These are phyloP conservation scores for Ophioderma brevispina DNA, from an alignment of 35 echinoderm and acorn worm species.

Conservation along the genomic window DNA sequence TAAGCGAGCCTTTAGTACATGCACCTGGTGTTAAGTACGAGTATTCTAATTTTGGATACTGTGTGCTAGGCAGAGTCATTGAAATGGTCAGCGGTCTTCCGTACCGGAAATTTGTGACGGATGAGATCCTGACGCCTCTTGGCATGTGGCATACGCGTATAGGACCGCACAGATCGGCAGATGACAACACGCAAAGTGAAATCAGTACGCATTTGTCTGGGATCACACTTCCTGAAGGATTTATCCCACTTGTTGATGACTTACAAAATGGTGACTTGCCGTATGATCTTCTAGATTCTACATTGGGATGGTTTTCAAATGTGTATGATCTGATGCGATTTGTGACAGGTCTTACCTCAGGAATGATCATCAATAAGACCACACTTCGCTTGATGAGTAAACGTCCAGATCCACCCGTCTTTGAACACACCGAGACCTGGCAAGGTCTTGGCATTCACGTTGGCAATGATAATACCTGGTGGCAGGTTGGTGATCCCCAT, in stretches of 20 bases:
- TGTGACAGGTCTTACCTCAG: constrained; percentile 48
- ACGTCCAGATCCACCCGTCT: constrained; percentile 58
- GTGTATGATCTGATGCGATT: constrained; percentile 87
- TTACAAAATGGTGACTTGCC: background rate
- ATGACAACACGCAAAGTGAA: background rate
- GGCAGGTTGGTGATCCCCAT: constrained; percentile 86
- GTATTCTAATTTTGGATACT: constrained; percentile 96
- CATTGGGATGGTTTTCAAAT: constrained; percentile 89
- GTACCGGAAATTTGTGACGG: constrained; percentile 66
- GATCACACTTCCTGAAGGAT: constrained; percentile 17
- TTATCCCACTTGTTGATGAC: constrained; percentile 11
- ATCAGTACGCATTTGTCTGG: background rate
- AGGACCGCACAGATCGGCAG: background rate
- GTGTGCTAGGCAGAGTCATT: constrained; percentile 76
- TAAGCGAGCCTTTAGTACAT: constrained; percentile 47
- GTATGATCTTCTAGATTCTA: constrained; percentile 46
- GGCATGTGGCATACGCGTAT: constrained; percentile 90
- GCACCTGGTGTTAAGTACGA: constrained; percentile 76
- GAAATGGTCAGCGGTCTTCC: constrained; percentile 44
- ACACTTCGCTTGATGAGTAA: constrained; percentile 29
- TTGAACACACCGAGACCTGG: constrained; percentile 80
- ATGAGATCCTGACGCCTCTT: constrained; percentile 74
- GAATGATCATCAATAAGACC: constrained; percentile 11
- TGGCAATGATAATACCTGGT: constrained; percentile 70
- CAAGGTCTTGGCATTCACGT: constrained; percentile 80